Base-by-base conservation (phyloP, 2,113 vertebrate species). In the Connochaetes taurinus region DNA sequence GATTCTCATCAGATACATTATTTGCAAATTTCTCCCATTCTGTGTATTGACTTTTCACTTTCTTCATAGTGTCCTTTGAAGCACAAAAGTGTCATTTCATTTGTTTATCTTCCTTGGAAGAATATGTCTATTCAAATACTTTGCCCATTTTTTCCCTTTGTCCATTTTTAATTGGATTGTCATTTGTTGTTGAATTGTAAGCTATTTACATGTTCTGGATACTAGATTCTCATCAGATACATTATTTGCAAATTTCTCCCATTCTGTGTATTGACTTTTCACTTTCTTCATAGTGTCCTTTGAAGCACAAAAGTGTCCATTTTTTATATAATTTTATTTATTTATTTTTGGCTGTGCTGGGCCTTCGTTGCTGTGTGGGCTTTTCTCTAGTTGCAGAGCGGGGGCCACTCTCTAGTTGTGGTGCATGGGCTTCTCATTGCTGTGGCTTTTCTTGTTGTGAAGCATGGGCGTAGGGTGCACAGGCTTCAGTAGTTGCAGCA, bases 1-100 rank as follows among this genome's bases (percentile, higher is more conserved):
- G 60, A 87, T 6, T 86, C 21, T 83, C 87, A 83, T 45, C 17
- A 87, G 74, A 90, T 36, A 76, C 4, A 31, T 40, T 15, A 82
- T 90, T 97, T 95, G 1, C 43, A 95, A 93, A 47, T 87, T 90
- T 95, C 40, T 97, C 31, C 12, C 57, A 31, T 82, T 90, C 31
- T 52, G 43, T 87, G 71, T 16, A 21, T 64, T 87, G 47, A 21
- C 27, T 90, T 91, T 84, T 88, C 58, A 86, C 36, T 92, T 90
- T 90, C 43, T 84, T 94, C 40, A 86, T 89, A 31, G 3, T 85
- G 45, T 71, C 8, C n/a, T 85, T 74, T 78, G 25, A 43, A 76
- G 11, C 71, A 76, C 21, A 27, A 14, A 76, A 76, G 12, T 76
- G 21, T n/a, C n/a, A n/a, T 71, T 45, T 94, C 27, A 47, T 87